Base-by-base conservation (phyloP, 2,113 vertebrate genomes). In the Brachirus orientalis region DNA sequence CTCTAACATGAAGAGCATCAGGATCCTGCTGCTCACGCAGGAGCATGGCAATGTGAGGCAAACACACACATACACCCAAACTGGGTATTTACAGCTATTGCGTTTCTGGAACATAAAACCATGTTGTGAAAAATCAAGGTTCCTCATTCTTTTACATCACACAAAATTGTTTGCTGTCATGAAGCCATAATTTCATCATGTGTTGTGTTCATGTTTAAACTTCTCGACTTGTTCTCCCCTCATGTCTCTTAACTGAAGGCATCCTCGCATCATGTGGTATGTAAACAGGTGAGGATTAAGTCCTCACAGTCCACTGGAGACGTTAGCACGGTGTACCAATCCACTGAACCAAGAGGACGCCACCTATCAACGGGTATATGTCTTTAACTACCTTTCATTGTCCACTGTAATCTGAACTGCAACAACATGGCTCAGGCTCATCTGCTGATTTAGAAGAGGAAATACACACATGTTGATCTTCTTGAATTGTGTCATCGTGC, bases 221-320 rank as follows among this genome's bases (percentile, higher is more conserved):
- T 10, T 43, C 40, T 14, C 41, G 55, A 19, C 16, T 28, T 57
- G 18, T 63, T 19, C 35, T 40, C 13, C 1, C 43, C 11, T 55
- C 45, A 48, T 35, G 12, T 17, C 37, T n/a, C 37, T 12, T 16
- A 10, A 8, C 52, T 57, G 0, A 73, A 94, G 93, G 89, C 88
- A 4, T 75, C 90, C 14, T 91, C 96, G 58, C 95, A 95, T 83
- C 94, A 94, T 6, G 90, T 89, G 17, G 71, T 93, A 3, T 92
- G 93, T 75, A 97, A 95, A 72, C 97, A 98, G 90, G 95, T 99
- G 88, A 95, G 97, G 83, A 98, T 98, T 88, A 98, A 97, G 89
- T 89, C 96, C 52, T 97, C 97, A 18, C 97, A 98, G 13, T 98
- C 97, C 8, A 92, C 94, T 1, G 96, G 96, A 63, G 97, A 99